Evolutionary conservation across 2,888 invertebrate species (phyloP).

Genomic region (Napeogenes sylphis): DNA sequence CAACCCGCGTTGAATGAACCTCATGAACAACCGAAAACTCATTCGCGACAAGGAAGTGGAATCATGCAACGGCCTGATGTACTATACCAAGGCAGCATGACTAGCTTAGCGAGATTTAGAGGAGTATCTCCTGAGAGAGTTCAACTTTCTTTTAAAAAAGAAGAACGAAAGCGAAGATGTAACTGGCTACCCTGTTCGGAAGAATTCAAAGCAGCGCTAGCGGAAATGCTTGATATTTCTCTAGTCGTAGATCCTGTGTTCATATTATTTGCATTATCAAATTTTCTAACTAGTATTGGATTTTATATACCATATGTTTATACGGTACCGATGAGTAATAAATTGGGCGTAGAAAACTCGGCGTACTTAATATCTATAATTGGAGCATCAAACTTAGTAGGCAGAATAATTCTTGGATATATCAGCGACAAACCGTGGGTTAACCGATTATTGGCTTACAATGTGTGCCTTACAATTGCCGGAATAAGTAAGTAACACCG

Average conservation of each 20-base stretch:
- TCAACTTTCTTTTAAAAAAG: slow-evolving; percentile 49
- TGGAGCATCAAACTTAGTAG: slow-evolving; percentile 93
- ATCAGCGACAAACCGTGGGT: slow-evolving; percentile 93
- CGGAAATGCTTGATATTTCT: slow-evolving; percentile 90
- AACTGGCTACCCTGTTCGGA: slow-evolving; percentile 81
- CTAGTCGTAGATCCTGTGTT: slow-evolving; percentile 92
- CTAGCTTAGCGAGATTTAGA: slow-evolving; percentile 71
- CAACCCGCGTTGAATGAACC: slow-evolving; percentile 81
- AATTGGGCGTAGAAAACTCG: slow-evolving; percentile 78
- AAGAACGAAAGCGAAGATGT: slow-evolving; percentile 67
- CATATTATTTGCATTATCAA: slow-evolving; percentile 92
- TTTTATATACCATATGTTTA: slow-evolving; percentile 96
- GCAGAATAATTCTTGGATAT: slow-evolving; percentile 91
- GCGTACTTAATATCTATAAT: slow-evolving; percentile 87
- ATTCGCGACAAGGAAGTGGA: slow-evolving; percentile 80
- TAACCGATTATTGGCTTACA: slow-evolving; percentile 94
- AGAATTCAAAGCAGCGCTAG: slow-evolving; percentile 83
- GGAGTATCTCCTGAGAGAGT: slow-evolving; percentile 70
- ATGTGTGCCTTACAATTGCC: slow-evolving; percentile 89
- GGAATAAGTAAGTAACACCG: slow-evolving; percentile 85
- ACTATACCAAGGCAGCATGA: slow-evolving; percentile 89
- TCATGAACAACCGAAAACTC: slow-evolving; percentile 55
- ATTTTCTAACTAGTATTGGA: slow-evolving; percentile 96
- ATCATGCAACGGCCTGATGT: slow-evolving; percentile 92
- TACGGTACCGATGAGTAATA: slow-evolving; percentile 84